Conservation (phyloP, 1,140 invertebrate genomes). For the Panulirus ornatus region DNA sequence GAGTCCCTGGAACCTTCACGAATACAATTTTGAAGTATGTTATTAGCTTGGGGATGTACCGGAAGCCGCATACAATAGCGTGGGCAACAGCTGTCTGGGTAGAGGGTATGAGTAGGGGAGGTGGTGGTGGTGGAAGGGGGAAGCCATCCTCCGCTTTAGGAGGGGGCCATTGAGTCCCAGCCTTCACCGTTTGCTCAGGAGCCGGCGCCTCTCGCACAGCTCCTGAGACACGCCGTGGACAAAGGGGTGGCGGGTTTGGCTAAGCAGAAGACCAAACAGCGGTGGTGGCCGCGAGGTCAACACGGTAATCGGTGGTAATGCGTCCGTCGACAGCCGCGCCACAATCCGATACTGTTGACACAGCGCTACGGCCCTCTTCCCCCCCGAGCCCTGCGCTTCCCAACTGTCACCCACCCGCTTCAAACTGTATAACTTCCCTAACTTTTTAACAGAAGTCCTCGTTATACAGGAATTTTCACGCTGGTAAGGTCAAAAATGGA, state of each 20-base stretch:
- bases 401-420: not conserved
- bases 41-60: slow-evolving; percentile 11
- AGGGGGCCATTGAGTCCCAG: slow-evolving; percentile 27
- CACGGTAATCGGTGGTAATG: slow-evolving; percentile 56
- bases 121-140: too few relatives aligned
- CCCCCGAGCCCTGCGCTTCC: not conserved
- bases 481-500: too few relatives aligned
- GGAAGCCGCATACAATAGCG: slow-evolving; percentile 24
- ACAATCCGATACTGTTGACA: slow-evolving; percentile 52
- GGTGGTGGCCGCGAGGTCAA: slow-evolving; percentile 51
- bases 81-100: slow-evolving; percentile 5
- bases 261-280: slow-evolving; percentile 54
- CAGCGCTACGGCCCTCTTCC: not conserved
- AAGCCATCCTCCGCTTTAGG: not conserved
- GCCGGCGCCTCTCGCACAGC: slow-evolving; percentile 25
- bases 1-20: not conserved
- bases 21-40: not conserved
- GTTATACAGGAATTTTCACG: too few relatives aligned
- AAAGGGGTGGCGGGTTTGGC: slow-evolving; percentile 45
- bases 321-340: slow-evolving; percentile 39
- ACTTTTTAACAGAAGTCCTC: too few relatives aligned
- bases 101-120: not conserved
- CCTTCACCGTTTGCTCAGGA: slow-evolving; percentile 32
- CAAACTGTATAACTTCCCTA: too few relatives aligned
- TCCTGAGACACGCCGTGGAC: slow-evolving; percentile 39